A percentile compares a stretch with the other conserved stretches of the same genome.
phyloP scores from a whole-genome alignment of 2,797 vertebrate species.

The Fistularia tabacaria region DNA sequence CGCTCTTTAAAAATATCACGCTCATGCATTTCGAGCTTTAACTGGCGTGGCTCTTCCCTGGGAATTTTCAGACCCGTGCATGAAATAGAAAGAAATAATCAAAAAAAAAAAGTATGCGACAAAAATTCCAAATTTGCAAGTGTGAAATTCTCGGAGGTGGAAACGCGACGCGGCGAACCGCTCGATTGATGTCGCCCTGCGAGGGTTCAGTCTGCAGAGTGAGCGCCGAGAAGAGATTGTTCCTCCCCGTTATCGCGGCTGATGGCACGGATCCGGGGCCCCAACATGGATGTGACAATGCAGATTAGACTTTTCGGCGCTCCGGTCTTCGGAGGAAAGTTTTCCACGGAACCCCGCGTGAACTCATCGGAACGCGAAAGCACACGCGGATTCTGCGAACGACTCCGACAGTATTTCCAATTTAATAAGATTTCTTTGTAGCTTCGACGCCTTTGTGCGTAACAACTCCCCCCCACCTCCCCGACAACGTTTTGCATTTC shows the following conservation, averaged over 20 bases:
- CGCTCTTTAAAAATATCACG: slow-evolving; percentile 39
- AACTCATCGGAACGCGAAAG: slow-evolving; percentile 46
- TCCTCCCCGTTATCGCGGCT: slow-evolving; percentile 59
- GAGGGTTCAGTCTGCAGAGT: slow-evolving; percentile 53
- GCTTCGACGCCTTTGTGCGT: slow-evolving; percentile 5
- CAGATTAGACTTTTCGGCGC: slow-evolving; percentile 47
- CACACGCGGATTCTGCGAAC: slow-evolving; percentile 15
- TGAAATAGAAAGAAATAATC: slow-evolving; percentile 23
- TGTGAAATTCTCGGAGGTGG: slow-evolving; percentile 33
- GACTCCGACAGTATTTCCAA: slow-evolving; percentile 33
- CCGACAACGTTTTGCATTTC: slow-evolving; percentile 11
- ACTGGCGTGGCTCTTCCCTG: slow-evolving; percentile 1
- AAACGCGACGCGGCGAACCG: slow-evolving; percentile 34
- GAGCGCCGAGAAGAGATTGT: slow-evolving; percentile 44
- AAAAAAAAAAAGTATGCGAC: not conserved
- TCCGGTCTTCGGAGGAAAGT: slow-evolving; percentile 44
- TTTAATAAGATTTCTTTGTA: slow-evolving; percentile 26
- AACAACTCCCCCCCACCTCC: too few relatives aligned
- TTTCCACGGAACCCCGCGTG: slow-evolving; percentile 33
- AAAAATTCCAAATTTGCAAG: slow-evolving; percentile 16
- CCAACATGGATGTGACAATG: slow-evolving; percentile 56
- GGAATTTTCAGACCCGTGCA: slow-evolving; percentile 30
- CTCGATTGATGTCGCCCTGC: slow-evolving; percentile 39
- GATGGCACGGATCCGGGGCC: slow-evolving; percentile 55
- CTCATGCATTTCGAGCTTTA: slow-evolving; percentile 18